Evolutionary conservation across 53 echinoderm and acorn worm genomes (phyloP), one percentile per base, ranked within the genome.

Genomic region (Paelopatides confundens): DNA sequence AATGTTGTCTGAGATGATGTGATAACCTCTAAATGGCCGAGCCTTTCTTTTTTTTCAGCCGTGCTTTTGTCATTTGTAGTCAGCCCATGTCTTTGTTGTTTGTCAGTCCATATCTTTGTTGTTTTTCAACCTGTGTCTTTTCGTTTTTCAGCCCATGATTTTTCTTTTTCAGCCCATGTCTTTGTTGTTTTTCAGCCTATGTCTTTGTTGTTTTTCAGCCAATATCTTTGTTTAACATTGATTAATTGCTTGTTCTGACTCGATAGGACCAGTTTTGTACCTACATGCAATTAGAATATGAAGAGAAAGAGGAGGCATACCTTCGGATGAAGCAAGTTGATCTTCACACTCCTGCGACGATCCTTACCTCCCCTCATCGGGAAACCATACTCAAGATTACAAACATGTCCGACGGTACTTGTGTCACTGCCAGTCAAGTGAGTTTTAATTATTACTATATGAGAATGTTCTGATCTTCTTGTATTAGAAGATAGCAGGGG

Each of bases 221-320:
- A 18, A 18, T 21, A 18, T 58, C 58, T 23, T 18, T 3, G 24
- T 58, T n/a, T n/a, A n/a, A n/a, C n/a, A n/a, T n/a, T n/a, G n/a
- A n/a, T n/a, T n/a, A n/a, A n/a, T n/a, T n/a, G n/a, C n/a, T n/a
- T n/a, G n/a, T n/a, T n/a, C n/a, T n/a, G n/a, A n/a, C n/a, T n/a
- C 21, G 21, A 58, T 76, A 99, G 99, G 95, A 99, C 89, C 92
- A 99, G 86, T 99, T 98, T 62, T 95, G 95, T 91, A 99, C 99
- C 76, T 99, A 99, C 78, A 99, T 99, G 99, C 99, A 99, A 86
- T 90, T 99, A 29, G 95, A 99, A 70, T 99, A 99, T 85, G 99
- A 95, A 46, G 99, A 99, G 90, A 95, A 99, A 62, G 99, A 99
- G 85, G 96, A 95, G 39, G 93, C 96, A 0, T 94, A 94, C 63